Conservation (phyloP, 2,888 invertebrate species). For the Thecocarcelia acutangulata region DNA sequence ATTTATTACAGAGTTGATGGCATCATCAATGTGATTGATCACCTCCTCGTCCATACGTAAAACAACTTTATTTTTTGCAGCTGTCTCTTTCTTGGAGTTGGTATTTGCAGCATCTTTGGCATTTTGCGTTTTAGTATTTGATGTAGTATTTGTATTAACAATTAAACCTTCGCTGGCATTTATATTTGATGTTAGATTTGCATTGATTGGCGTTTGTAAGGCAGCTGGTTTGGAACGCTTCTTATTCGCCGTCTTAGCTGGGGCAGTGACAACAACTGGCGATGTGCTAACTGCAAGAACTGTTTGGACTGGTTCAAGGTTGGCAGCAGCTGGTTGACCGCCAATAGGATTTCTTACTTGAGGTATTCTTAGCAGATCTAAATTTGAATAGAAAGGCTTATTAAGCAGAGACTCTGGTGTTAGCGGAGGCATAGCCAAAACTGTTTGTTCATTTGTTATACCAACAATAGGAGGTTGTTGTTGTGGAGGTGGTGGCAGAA, state of each 20-base stretch:
- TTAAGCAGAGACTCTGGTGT: conserved; percentile 65
- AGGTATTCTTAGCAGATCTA: conserved; percentile 77
- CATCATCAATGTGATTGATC: conserved; percentile 78
- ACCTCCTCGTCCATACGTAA: conserved; percentile 78
- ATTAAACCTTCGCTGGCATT: background rate
- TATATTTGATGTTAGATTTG: background rate
- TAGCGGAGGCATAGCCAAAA: conserved; percentile 53
- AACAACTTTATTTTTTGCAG: conserved; percentile 67
- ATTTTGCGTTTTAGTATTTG: conserved; percentile 38
- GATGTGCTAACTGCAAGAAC: no score
- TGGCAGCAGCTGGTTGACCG: background rate
- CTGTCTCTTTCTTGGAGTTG: conserved; percentile 62
- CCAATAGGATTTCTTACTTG: conserved; percentile 76
- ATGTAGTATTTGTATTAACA: background rate
- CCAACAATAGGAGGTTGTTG: conserved; percentile 13
- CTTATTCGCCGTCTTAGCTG: conserved; percentile 51
- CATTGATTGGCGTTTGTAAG: conserved; percentile 1
- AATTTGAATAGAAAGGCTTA: conserved; percentile 77
- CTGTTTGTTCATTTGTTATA: conserved; percentile 39
- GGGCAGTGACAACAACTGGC: conserved; percentile 20
- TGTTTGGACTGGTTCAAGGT: conserved; percentile 32
- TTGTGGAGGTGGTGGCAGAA: conserved; percentile 44
- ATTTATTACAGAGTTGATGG: conserved; percentile 78
- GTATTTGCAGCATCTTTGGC: conserved; percentile 52
- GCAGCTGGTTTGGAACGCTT: conserved; percentile 59